These are phyloP conservation scores for Cisticola juncidis DNA, from an alignment of 2,113 vertebrate species.

Conservation along the genomic window DNA sequence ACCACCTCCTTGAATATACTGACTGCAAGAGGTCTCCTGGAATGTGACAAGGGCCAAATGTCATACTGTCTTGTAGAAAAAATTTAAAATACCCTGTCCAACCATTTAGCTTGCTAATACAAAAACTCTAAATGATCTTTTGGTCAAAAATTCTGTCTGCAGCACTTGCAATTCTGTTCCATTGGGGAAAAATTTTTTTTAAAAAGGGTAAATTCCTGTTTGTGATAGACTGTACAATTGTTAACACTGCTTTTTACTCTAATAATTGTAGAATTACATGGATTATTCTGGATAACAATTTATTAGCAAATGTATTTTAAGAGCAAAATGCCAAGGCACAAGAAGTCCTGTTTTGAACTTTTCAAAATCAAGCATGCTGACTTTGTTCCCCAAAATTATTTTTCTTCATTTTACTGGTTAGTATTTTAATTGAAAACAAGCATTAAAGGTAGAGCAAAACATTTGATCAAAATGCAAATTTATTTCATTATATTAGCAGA, in stretches of 20 bases:
- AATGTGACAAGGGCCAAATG: background rate
- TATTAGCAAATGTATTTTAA: background rate
- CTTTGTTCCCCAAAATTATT: background rate
- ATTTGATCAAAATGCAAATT: background rate
- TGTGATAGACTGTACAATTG: background rate
- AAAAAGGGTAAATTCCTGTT: background rate
- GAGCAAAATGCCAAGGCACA: background rate
- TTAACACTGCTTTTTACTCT: background rate
- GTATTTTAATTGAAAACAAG: background rate
- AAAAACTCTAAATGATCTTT: background rate
- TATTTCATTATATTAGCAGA: background rate
- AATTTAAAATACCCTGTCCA: background rate
- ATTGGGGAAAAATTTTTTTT: background rate
- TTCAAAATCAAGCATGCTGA: background rate
- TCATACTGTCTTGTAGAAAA: background rate
- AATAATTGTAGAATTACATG: background rate
- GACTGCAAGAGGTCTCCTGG: background rate
- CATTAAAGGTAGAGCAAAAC: background rate
- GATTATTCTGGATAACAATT: background rate
- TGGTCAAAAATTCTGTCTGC: background rate
- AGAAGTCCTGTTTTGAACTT: background rate
- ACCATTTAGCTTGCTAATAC: background rate
- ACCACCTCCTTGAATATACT: background rate
- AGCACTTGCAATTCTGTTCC: background rate
- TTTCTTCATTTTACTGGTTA: background rate